phyloP scores from a whole-genome alignment of 2,888 invertebrate species.

The Sclerodermus sp. region DNA sequence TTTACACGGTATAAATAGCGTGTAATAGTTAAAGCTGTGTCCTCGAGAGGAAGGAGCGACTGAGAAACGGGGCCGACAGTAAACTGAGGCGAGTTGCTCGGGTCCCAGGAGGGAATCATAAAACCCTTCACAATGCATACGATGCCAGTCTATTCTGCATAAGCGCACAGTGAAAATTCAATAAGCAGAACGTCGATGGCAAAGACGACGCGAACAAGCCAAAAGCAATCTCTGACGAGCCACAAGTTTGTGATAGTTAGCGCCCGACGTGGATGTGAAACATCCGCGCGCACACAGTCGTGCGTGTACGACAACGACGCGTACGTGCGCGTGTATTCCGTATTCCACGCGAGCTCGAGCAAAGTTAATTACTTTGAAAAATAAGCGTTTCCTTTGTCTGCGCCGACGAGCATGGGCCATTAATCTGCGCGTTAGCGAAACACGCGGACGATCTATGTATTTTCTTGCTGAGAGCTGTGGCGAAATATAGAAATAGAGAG shows the following conservation, averaged over 20 bases:
- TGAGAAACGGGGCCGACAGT: too few species aligned
- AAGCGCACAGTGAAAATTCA: background rate
- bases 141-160: background rate
- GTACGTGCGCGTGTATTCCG: background rate
- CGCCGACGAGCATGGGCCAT: constrained; percentile 16
- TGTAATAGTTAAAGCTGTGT: too few species aligned
- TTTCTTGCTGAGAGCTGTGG: constrained; percentile 16
- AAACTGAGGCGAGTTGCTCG: too few species aligned
- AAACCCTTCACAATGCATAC: too few species aligned
- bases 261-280: too few species aligned
- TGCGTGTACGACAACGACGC: background rate
- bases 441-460: constrained; percentile 24
- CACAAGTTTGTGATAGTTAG: background rate
- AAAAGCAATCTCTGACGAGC: background rate
- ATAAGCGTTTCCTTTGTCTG: constrained; percentile 23
- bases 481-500: constrained; percentile 1
- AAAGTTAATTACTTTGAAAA: constrained; percentile 28
- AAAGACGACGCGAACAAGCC: background rate
- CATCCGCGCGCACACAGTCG: too few species aligned
- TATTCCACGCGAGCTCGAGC: background rate
- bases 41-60: too few species aligned
- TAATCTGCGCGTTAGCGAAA: constrained; percentile 27
- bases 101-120: too few species aligned
- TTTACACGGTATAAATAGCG: too few species aligned
- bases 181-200: background rate